Evolutionary conservation across 2,888 invertebrate genomes (phyloP), one percentile per base, ranked within the genome.

Genomic region (Conistra vaccinii): DNA sequence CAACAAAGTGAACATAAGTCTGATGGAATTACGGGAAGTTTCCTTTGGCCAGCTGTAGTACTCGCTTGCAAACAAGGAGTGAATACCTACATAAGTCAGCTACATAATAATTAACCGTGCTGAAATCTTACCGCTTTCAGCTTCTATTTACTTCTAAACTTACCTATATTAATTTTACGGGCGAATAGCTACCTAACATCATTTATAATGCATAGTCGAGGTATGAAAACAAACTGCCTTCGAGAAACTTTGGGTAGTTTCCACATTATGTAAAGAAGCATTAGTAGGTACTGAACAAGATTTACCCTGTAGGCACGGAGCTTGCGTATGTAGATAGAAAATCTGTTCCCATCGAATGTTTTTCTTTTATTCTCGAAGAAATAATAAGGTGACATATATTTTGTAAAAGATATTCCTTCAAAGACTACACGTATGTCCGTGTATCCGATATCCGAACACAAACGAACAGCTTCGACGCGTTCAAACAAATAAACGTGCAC

Each of bases 401-500:
- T 75, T 76, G 20, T 67, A 32, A 61, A 77, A 57, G 10, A 62
- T 78, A 66, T 72, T 62, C 3, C 69, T 84, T 80, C 58, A 71
- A 80, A 80, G 76, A 45, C 58, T 45, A 71, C 26, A 39, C 53
- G 57, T 72, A 66, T 72, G 39, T 65, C 20, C 26, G 3, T 66
- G 57, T 76, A 72, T 76, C 62, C 57, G 75, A 75, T 81, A 86
- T 63, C 70, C n/a, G 60, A 70, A 76, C 58, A 76, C 72, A 86
- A 75, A 81, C 65, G 62, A 72, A 73, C 69, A 58, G 53, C 72
- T 73, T 65, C 69, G 66, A 69, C 69, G 48, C 70, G 66, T 62
- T 77, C 65, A 70, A 73, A 77, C 48, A 76, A 85, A 82, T 80
- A 80, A 81, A 70, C 77, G 69, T 80, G 73, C 73, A 78, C 58